A percentile compares a stretch with the other conserved stretches of the same genome.
Conservation (phyloP, 2,888 invertebrate species). For the Andrena haemorrhoa region DNA sequence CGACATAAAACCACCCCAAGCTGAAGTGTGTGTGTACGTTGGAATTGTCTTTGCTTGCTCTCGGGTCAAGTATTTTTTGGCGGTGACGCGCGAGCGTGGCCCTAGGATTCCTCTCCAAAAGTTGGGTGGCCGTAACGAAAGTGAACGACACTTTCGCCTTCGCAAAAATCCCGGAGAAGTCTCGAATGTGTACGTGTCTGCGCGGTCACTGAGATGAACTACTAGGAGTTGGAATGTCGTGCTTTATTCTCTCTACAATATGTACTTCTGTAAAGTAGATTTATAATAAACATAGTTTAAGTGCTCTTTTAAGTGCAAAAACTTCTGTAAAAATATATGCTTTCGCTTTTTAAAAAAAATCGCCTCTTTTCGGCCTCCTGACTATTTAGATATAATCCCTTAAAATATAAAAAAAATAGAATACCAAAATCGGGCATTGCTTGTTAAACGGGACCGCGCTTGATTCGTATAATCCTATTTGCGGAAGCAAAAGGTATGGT, state of each 20-base stretch:
- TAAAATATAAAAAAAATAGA: background rate
- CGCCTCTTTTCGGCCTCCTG: too few species aligned
- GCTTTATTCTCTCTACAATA: too few species aligned
- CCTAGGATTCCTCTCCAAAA: background rate
- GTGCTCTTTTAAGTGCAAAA: too few species aligned
- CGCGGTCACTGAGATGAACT: background rate
- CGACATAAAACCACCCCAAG: slow-evolving; percentile 41
- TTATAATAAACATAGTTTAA: too few species aligned
- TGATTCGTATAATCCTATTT: slow-evolving; percentile 8
- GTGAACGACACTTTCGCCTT: slow-evolving; percentile 37
- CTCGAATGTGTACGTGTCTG: background rate
- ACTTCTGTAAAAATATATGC: too few species aligned
- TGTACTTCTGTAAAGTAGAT: too few species aligned
- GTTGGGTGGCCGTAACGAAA: slow-evolving; percentile 18
- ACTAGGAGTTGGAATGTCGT: background rate
- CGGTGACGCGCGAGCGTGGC: slow-evolving; percentile 12
- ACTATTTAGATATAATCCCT: too few species aligned
- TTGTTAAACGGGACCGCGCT: slow-evolving; percentile 20
- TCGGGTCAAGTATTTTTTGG: slow-evolving; percentile 36
- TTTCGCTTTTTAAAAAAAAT: too few species aligned
- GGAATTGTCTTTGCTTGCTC: slow-evolving; percentile 29
- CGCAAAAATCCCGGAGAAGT: slow-evolving; percentile 2
- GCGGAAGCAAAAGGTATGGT: background rate
- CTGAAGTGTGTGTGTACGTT: background rate
- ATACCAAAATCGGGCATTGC: background rate